Evolutionary conservation across 2,113 vertebrate genomes (phyloP), one percentile per base, ranked within the genome.

Genomic region (Pipa parva): DNA sequence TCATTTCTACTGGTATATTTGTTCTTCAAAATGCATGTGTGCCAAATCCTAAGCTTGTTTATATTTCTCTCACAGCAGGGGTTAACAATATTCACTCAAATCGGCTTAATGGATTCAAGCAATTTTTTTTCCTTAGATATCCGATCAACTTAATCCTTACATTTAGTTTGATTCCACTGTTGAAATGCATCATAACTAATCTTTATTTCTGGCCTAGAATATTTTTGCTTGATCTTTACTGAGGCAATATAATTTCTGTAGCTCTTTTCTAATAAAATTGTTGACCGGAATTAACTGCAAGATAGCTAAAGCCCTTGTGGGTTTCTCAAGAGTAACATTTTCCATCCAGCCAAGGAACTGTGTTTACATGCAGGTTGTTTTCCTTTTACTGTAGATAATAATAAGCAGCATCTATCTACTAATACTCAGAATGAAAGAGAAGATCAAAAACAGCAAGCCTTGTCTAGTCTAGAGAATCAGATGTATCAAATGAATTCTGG

Each of bases 231-330:
- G 65, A 69, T 69, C 65, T 69, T 69, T 52, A 46, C 46, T 60
- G 57, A 69, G 54, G 65, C 65, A 69, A 60, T 60, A 59, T 69
- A 69, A 69, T 69, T 57, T 69, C 57, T 50, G 18, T 39, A 51
- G 46, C 64, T 68, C 45, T 51, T 60, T 57, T 52, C 31, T 69
- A 60, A 69, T 60, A 69, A 60, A 69, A 69, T 52, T 69, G 65
- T 69, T 69, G 57, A 60, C 57, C 55, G 48, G 57, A 60, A 69
- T 69, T 50, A 69, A 60, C 46, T 51, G 48, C 65, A 69, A 69
- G 65, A 59, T 60, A 60, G 33, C 46, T 52, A 54, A 58, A 60
- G 18, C 46, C 57, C 55, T 58, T 58, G 21, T 58, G 31, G 54
- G 42, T 45, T 67, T 69, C 52, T 17, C 29, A 27, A 33, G 25